Evolutionary conservation across 1,140 invertebrate genomes (phyloP), one percentile per base, ranked within the genome.

Genomic region (Agrilus planipennis): DNA sequence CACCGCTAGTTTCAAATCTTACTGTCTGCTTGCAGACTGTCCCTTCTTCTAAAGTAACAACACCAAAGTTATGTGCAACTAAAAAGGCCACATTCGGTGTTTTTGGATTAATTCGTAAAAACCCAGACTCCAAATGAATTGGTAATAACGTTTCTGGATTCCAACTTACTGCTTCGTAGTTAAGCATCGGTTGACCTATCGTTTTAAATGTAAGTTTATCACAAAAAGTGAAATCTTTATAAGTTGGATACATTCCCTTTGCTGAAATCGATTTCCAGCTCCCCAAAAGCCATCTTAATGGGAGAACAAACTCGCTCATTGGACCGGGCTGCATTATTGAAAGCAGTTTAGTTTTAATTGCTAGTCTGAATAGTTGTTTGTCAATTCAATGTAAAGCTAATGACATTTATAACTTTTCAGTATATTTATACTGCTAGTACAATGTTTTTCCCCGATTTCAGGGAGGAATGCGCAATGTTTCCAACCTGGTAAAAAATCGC

Each of bases 41-140:
- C 4, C 75, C 74, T 63, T 76, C 74, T 57, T 77, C 75, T 2
- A 77, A 46, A 0, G 69, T 67, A 2, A 64, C 63, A 0, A 77
- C 38, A 11, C 75, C 75, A 58, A 76, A 73, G 56, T 79, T 81
- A 45, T 79, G 76, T 23, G 76, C 69, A 11, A 72, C 55, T 2
- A 79, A 49, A 12, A 80, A 67, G 5, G 71, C 65, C 5, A 80
- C 47, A 31, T 73, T 56, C 25, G 71, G 68, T 12, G 70, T 70
- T 4, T 64, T 68, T 0, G 75, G 73, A 34, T 73, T 65, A 6
- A 78, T 69, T 27, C 71, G 63, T 2, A 81, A 52, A 56, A 77
- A 80, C 0, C 79, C 79, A 35, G 67, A 55, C 57, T 81, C 78
- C 41, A 73, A 60, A 52, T 81, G 77, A 70, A 81, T 71, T 0